These are phyloP conservation scores for Drosophila macrospina DNA, from an alignment of 2,888 invertebrate genomes.

Conservation along the genomic window DNA sequence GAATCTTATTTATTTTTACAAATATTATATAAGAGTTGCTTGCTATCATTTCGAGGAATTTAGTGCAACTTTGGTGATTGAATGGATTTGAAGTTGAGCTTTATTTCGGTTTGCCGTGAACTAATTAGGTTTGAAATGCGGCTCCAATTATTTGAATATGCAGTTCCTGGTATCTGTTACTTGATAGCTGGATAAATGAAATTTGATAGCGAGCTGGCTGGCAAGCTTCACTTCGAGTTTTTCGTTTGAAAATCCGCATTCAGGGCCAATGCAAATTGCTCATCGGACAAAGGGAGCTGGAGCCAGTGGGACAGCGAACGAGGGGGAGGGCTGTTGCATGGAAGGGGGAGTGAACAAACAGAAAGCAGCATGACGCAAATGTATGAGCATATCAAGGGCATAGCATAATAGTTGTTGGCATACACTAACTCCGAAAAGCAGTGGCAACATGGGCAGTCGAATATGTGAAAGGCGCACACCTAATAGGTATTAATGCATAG, in stretches of 20 bases:
- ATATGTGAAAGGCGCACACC: no score
- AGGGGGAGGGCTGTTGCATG: background rate
- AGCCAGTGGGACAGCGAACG: background rate
- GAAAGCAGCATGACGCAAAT: no score
- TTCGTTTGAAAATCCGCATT: background rate
- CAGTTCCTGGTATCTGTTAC: conserved; percentile 5
- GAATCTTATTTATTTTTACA: no score
- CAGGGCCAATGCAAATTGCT: background rate
- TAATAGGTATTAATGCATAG: no score
- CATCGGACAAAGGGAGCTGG: background rate
- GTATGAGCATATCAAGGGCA: no score
- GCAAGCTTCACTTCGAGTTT: background rate
- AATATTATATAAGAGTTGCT: no score
- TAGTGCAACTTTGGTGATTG: background rate
- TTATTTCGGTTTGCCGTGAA: background rate
- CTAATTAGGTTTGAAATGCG: conserved; percentile 29
- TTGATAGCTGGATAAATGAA: background rate
- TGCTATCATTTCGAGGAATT: background rate
- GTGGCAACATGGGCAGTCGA: no score
- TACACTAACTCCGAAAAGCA: no score
- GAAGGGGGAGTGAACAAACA: background rate
- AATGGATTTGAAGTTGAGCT: background rate
- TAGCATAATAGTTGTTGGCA: no score
- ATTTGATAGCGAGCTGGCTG: background rate
- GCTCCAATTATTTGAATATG: conserved; percentile 24